Evolutionary conservation across 2,113 vertebrate species (phyloP), one percentile per base, ranked within the genome.

Genomic region (Nanger granti): DNA sequence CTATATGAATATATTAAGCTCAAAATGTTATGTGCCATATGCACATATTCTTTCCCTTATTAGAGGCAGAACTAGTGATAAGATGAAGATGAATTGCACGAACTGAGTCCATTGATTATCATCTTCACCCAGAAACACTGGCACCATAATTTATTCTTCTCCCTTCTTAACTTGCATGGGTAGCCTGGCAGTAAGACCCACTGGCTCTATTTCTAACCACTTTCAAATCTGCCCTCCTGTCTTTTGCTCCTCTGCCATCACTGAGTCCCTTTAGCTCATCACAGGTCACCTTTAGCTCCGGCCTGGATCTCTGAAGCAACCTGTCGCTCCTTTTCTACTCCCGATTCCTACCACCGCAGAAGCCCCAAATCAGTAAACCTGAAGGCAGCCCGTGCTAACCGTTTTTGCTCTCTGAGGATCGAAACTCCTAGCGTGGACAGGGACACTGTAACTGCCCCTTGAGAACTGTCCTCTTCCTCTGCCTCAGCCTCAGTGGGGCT

Each of bases 1-100:
- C 69, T 95, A 60, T 60, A 76, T 66, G 95, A 93, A 94, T 97
- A 94, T 22, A 89, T 97, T 94, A 93, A 89, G 94, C 96, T 85
- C 87, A 66, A 54, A 88, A 86, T 76, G 95, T 55, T 54, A 66
- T 84, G 6, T 13, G 66, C 94, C 97, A 92, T 93, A 54, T 84
- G 92, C n/a, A 44, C 62, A 49, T 37, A 79, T n/a, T 41, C 87
- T 44, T 57, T 89, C 64, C 49, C 59, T 79, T 80, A 91, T 57
- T 76, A 62, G 89, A 96, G 88, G 52, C 88, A 62, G 86, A 31
- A 1, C 82, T 79, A 37, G 82, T 3, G 24, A 44, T 24, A 12
- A 37, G 66, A 76, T 44, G 8, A 85, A 79, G 64, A 59, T 8
- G 5, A 22, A 34, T 29, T 13, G 1, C 37, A 57, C 3, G 12